Evolutionary conservation across 2,797 vertebrate species (phyloP), one percentile per base, ranked within the genome.

Genomic region (Pipistrellus nathusii): DNA sequence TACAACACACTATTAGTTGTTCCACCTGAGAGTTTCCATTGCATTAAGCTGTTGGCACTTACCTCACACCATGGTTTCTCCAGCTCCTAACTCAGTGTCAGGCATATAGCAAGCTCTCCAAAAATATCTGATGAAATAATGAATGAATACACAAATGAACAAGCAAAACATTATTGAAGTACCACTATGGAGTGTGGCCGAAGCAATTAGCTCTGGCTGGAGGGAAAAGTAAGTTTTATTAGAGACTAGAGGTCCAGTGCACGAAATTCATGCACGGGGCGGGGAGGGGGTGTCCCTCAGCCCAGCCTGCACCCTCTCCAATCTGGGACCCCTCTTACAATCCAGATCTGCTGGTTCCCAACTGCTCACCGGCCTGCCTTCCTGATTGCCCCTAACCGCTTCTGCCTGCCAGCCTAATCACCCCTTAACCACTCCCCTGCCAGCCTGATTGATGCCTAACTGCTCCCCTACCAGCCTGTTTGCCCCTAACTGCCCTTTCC

Each of bases 81-180:
- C 59, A 80, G 69, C 73, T 86, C 35, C 66, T 80, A 90, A 93
- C n/a, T 86, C 41, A 9, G n/a, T 64, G 44, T 68, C 66, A 82
- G 55, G 62, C 32, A 51, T 84, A 78, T 9, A 86, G 32, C 59
- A 86, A 81, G 18, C 27, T 82, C 59, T 88, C 71, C 53, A 92
- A 92, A 90, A 86, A 57, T 41, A 76, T 51, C 69, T 78, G 21
- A 35, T 73, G 66, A 75, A 81, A 77, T 62, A 38, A 71, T 51
- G 59, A 80, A 80, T 51, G 75, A 93, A 64, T 69, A 84, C 87
- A 88, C 69, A 83, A 89, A 64, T 71, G 55, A 88, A 88, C 59
- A 85, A 87, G 75, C 27, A 85, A 78, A 82, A 90, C 72, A 66
- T 75, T 80, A 71, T 46, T 62, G 71, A 94, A 86, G 46, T 71